Base-by-base conservation (phyloP, 2,888 invertebrate species). In the Melinaea marsaeus region DNA sequence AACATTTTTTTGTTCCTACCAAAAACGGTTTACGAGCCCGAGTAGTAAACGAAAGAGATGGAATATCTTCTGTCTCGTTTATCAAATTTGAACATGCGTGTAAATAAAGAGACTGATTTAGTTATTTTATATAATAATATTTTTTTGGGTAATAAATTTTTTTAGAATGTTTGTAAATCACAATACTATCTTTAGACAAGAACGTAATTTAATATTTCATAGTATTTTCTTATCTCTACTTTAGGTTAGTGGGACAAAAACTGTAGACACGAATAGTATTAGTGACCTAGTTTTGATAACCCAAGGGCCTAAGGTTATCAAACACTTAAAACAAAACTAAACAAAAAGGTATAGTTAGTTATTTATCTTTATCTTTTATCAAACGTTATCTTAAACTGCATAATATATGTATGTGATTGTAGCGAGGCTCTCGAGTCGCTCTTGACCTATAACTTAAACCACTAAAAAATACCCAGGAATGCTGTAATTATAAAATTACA, bases 21-120 rank as follows among this genome's bases (percentile, higher is more conserved):
- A 82, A 83, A 89, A 83, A 84, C 79, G 81, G 85, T 90, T 87
- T 89, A 90, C 88, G 89, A 90, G 85, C 83, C 84, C 81, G 78
- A 80, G 83, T 89, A 86, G 89, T 89, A 88, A 85, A 83, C 58
- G 82, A 88, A 74, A 48, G 80, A 74, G 85, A 81, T 62, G 69
- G 72, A 42, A 57, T 66, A 72, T 73, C 66, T 33, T 55, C 65
- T 66, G 66, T 78, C 81, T 71, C 75, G 71, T 9, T 71, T 84
- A 75, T 69, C 64, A 64, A 76, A 66, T 71, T 76, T 71, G 74
- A 77, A 79, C 74, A 77, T 82, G 77, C 75, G 80, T 47, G 55
- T 56, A 63, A 81, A 80, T 80, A 75, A 22, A 22, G 22, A 22
- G 22, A 22, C 22, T 22, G 22, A 22, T 22, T 22, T 22, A 22